Evolutionary conservation across 2,797 vertebrate species (phyloP).

Genomic region (Gallinago stenura): DNA sequence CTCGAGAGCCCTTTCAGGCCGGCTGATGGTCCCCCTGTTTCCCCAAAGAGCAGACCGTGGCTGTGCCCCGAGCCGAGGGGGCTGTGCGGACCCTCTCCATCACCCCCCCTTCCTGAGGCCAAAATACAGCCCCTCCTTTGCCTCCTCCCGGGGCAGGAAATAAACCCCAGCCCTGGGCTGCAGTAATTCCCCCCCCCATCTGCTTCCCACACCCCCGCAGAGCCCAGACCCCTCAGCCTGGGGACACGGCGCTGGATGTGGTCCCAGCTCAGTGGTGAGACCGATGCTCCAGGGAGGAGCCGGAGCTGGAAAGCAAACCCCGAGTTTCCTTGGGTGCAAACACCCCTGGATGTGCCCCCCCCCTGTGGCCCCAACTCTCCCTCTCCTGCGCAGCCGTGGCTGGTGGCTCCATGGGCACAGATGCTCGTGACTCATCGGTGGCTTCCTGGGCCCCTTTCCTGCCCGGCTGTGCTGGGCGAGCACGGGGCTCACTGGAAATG

Average conservation of each 20-base stretch:
- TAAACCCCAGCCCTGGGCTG: not conserved
- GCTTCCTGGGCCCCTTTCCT: slow-evolving; percentile 59
- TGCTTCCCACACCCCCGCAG: not conserved
- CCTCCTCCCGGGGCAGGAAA: not conserved
- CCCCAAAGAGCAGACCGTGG: not conserved
- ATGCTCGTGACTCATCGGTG: not conserved
- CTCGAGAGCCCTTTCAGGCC: not conserved
- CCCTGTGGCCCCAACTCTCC: accelerated
- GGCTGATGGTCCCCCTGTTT: not conserved
- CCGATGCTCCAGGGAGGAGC: not conserved
- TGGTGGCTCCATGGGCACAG: not conserved
- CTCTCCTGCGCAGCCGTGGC: accelerated
- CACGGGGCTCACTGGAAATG: accelerated
- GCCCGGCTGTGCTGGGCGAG: accelerated
- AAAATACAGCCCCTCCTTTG: not conserved
- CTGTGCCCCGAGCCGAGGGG: not conserved
- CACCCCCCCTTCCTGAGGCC: not conserved
- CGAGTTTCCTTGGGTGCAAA: accelerated
- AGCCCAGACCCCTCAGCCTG: not conserved
- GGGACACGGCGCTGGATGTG: not conserved
- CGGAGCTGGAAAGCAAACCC: not conserved
- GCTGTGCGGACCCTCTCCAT: not conserved
- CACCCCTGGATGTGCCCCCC: not conserved
- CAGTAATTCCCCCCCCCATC: accelerated
- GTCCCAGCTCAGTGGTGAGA: not conserved